A percentile compares a stretch with the other conserved stretches of the same genome.
Conservation (phyloP, 1,140 invertebrate genomes). For the Orchestia grillus region DNA sequence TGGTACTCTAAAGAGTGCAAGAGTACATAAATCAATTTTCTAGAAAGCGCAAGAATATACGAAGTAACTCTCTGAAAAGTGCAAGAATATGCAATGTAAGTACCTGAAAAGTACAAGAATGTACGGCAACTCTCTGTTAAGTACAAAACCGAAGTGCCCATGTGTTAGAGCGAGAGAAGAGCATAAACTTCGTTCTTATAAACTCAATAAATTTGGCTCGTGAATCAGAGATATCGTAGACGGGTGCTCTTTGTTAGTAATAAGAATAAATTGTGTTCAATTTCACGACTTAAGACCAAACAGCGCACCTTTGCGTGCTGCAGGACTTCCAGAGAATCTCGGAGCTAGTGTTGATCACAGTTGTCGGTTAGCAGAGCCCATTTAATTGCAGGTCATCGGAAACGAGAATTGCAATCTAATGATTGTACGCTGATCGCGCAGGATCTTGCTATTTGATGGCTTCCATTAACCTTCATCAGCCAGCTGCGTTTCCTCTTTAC, state of each 20-base stretch:
- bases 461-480: too few relatives aligned
- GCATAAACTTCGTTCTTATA: neutral
- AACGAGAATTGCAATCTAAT: neutral
- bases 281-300: neutral
- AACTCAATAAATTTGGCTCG: neutral
- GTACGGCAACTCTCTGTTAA: too few relatives aligned
- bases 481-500: too few relatives aligned
- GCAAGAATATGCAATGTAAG: too few relatives aligned
- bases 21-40: too few relatives aligned
- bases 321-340: neutral
- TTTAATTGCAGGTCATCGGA: neutral
- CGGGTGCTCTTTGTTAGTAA: neutral
- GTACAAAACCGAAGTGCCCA: too few relatives aligned
- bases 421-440: neutral
- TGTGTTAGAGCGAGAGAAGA: too few relatives aligned
- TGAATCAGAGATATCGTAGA: neutral
- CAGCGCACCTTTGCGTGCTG: neutral
- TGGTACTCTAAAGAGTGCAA: too few relatives aligned
- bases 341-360: neutral
- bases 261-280: neutral
- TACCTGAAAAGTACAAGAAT: too few relatives aligned
- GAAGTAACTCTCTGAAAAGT: too few relatives aligned
- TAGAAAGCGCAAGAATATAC: too few relatives aligned
- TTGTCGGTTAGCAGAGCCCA: neutral
- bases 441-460: neutral